These are phyloP conservation scores for Colletes collaris DNA, from an alignment of 2,888 invertebrate genomes.

Conservation along the genomic window DNA sequence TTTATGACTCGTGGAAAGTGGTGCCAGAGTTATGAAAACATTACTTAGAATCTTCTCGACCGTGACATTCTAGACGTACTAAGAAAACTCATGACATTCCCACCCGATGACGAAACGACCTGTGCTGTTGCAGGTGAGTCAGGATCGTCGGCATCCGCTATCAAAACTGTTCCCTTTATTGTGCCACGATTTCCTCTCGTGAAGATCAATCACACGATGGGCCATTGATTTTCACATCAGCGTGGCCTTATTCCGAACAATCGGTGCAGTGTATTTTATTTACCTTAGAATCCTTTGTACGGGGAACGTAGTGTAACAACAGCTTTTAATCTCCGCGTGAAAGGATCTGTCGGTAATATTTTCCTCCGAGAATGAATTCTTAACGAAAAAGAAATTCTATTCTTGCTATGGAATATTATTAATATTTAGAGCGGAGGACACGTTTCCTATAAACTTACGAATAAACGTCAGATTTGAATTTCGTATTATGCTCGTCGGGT, in stretches of 20 bases:
- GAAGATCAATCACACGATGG: conserved; percentile 41
- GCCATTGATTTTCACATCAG: conserved; percentile 33
- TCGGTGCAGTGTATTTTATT: conserved; percentile 20
- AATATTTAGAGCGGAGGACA: no score
- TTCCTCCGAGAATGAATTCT: no score
- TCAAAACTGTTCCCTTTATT: conserved; percentile 68
- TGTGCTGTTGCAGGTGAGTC: conserved; percentile 67
- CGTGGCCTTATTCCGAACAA: conserved; percentile 20
- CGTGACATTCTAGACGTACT: conserved; percentile 32
- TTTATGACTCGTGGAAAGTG: background rate
- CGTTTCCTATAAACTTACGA: background rate
- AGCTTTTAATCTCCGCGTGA: background rate
- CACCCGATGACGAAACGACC: conserved; percentile 60
- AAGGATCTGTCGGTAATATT: background rate
- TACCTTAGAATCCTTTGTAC: conserved; percentile 1
- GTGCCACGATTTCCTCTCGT: conserved; percentile 37
- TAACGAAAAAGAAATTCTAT: no score
- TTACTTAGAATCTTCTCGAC: background rate
- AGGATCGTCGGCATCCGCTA: conserved; percentile 67
- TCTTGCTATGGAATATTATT: no score
- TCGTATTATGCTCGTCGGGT: background rate
- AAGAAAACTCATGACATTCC: conserved; percentile 50
- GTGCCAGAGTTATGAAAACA: conserved; percentile 35
- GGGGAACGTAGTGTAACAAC: background rate
- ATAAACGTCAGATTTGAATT: background rate